phyloP scores from a whole-genome alignment of 2,797 vertebrate species.

The Dicrostonyx torquatus region DNA sequence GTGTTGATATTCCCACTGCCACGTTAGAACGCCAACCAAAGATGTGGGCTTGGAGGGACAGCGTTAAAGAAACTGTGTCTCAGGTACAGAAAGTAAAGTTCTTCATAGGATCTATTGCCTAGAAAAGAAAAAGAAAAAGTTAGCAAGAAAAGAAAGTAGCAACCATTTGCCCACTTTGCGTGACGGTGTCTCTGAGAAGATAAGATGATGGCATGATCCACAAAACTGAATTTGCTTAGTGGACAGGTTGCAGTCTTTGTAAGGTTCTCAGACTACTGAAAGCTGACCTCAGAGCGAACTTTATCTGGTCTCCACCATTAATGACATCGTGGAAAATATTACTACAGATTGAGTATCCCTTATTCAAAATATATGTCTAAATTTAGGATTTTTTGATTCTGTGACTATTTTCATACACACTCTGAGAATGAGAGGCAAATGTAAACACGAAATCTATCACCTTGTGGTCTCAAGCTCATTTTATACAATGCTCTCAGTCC shows the following conservation, averaged over 20 bases:
- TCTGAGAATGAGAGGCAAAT: background rate
- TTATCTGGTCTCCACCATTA: background rate
- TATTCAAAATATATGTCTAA: background rate
- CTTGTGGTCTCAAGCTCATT: background rate
- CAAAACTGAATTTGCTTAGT: background rate
- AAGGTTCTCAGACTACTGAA: background rate
- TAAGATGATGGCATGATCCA: no score
- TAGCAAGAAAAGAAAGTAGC: background rate
- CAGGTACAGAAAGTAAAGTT: no score
- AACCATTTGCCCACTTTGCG: background rate
- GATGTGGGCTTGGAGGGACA: rapidly evolving
- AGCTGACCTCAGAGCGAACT: background rate
- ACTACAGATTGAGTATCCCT: background rate
- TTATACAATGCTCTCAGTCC: background rate
- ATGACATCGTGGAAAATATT: background rate
- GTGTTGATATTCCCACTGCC: background rate
- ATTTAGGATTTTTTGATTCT: background rate
- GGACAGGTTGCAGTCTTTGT: rapidly evolving
- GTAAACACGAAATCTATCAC: background rate
- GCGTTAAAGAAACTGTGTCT: background rate
- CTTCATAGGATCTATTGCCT: background rate
- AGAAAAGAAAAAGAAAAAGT: background rate
- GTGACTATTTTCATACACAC: background rate
- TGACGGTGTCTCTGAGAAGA: background rate
- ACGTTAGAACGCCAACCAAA: background rate